A percentile compares a stretch with the other conserved stretches of the same genome.
Conservation (phyloP, 2,113 vertebrate species). For the Cochlearius cochlearius region DNA sequence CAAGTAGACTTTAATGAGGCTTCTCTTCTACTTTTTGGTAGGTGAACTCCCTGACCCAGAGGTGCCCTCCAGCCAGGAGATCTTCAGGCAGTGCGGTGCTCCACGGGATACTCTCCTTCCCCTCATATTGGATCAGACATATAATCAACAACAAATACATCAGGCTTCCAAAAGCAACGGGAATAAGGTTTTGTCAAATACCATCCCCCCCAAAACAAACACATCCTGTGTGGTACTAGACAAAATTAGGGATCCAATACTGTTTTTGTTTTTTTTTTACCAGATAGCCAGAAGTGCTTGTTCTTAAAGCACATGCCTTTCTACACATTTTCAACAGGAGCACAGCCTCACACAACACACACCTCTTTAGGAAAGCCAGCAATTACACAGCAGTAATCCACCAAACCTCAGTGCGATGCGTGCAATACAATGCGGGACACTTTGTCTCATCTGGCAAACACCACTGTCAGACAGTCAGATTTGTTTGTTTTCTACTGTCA, state of each 20-base stretch:
- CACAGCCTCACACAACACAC: accelerated
- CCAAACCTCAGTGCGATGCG: not conserved
- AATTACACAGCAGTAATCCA: not conserved
- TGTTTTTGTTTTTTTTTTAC: not conserved
- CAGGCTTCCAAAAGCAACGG: not conserved
- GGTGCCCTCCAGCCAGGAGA: not conserved
- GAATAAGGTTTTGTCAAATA: slow-evolving; percentile 20
- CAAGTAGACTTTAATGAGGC: not conserved
- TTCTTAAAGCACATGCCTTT: not conserved
- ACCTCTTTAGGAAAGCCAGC: not conserved
- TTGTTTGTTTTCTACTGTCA: not conserved
- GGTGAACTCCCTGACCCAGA: not conserved
- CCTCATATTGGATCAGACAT: not conserved
- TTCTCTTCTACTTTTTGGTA: not conserved
- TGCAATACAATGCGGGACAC: not conserved
- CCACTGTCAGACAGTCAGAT: not conserved
- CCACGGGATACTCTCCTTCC: not conserved
- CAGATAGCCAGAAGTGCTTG: not conserved
- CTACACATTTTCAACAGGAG: not conserved
- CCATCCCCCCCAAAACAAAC: not conserved
- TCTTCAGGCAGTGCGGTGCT: not conserved
- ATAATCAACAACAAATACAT: slow-evolving; percentile 46
- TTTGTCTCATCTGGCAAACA: not conserved
- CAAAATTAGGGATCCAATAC: not conserved
- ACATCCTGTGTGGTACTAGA: not conserved